Evolutionary conservation across 2,888 invertebrate genomes (phyloP).

Genomic region (Acanthosoma haemorrhoidale): DNA sequence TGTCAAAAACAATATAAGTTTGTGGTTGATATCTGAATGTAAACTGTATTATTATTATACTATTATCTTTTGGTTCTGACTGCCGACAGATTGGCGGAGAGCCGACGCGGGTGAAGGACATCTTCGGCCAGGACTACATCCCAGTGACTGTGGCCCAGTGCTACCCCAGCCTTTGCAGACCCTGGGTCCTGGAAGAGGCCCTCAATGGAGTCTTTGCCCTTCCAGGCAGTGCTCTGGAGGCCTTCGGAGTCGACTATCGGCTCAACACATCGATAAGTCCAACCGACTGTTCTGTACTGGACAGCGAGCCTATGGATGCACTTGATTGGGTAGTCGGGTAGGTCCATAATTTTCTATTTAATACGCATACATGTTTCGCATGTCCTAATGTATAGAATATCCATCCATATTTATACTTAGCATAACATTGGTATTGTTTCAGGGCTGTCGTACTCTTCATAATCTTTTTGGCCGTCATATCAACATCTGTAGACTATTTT

Average conservation of each 20-base stretch:
- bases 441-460: conserved; percentile 40
- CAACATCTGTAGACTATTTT: conserved; percentile 24
- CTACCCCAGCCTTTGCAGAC: conserved; percentile 47
- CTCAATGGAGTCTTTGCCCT: conserved; percentile 44
- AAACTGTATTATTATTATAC: no score
- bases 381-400: no score
- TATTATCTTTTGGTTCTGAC: no score
- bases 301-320: conserved; percentile 39
- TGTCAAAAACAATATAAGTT: no score
- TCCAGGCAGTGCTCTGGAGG: neutral
- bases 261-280: conserved; percentile 43
- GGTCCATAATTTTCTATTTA: no score
- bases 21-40: no score
- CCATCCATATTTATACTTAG: no score
- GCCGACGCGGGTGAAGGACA: neutral
- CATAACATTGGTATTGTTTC: neutral
- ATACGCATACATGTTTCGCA: no score
- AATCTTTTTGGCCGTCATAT: conserved; percentile 29
- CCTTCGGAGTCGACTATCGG: conserved; percentile 26
- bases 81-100: conserved; percentile 18
- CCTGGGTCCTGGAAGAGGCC: conserved; percentile 44
- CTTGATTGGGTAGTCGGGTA: conserved; percentile 44
- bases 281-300: conserved; percentile 37
- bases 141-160: conserved; percentile 47
- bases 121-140: conserved; percentile 39